These are phyloP conservation scores for Epinotia demarniana DNA, from an alignment of 2,888 invertebrate species.

Conservation along the genomic window DNA sequence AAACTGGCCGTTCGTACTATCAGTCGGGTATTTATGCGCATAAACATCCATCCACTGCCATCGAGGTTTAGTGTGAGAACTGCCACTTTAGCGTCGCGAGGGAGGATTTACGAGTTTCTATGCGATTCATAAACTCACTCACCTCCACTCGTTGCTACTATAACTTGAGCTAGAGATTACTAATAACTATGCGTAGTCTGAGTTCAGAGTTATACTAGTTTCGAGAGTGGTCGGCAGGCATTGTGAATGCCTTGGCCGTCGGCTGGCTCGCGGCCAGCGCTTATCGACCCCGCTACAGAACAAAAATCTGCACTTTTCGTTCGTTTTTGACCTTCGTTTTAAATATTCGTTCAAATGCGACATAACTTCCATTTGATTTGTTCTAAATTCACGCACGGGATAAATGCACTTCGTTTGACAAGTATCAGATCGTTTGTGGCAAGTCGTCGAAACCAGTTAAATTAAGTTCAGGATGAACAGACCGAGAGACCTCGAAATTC, in stretches of 20 bases:
- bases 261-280: slow-evolving; percentile 84
- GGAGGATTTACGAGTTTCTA: slow-evolving; percentile 74
- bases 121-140: background rate
- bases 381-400: too few species aligned
- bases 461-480: too few species aligned
- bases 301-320: slow-evolving; percentile 11
- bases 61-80: slow-evolving; percentile 51
- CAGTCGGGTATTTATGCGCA: slow-evolving; percentile 40
- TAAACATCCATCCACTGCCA: slow-evolving; percentile 40
- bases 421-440: too few species aligned
- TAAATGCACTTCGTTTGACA: too few species aligned
- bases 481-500: too few species aligned
- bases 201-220: background rate
- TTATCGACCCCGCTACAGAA: slow-evolving; percentile 68
- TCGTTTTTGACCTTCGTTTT: background rate
- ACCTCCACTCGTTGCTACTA: background rate
- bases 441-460: too few species aligned
- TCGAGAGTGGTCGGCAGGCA: background rate
- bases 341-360: background rate
- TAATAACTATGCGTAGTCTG: background rate
- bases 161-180: background rate
- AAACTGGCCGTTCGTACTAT: slow-evolving; percentile 29
- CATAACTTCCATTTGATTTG: background rate
- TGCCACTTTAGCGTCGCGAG: slow-evolving; percentile 65
- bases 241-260: slow-evolving; percentile 46